Percentiles rank a stretch among this genome's conserved stretches.
Evolutionary conservation across 2,113 vertebrate species (phyloP).

Genomic region (Otus sunia): DNA sequence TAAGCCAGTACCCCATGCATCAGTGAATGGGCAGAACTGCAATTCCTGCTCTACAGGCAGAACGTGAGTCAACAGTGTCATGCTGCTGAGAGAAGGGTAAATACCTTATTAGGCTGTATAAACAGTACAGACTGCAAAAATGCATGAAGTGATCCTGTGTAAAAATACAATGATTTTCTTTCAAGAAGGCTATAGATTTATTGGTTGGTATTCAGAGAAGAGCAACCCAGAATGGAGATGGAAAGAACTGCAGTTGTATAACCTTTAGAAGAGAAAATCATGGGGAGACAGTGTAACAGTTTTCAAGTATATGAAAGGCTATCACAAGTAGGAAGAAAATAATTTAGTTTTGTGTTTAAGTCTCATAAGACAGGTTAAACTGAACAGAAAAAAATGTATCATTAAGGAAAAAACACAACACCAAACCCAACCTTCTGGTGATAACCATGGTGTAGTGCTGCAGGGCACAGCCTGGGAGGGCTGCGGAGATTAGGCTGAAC

Average conservation of each 20-base stretch:
- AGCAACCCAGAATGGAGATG: background rate
- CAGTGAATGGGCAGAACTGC: background rate
- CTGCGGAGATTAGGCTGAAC: background rate
- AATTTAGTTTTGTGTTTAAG: background rate
- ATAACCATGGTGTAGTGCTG: background rate
- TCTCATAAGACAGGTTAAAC: background rate
- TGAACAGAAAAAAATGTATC: background rate
- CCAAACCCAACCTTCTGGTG: background rate
- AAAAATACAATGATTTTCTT: slow-evolving; percentile 24
- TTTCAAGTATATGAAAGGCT: background rate
- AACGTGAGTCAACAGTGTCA: background rate
- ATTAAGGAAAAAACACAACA: background rate
- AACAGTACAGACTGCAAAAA: background rate
- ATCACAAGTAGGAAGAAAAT: background rate
- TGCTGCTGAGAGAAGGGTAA: background rate
- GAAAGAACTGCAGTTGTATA: background rate
- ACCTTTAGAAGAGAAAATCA: background rate
- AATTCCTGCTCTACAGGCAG: background rate
- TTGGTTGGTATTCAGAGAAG: background rate
- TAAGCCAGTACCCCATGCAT: rapidly evolving
- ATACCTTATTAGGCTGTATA: background rate
- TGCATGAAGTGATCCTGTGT: background rate
- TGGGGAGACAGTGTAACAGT: rapidly evolving
- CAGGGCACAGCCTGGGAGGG: background rate
- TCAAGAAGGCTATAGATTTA: background rate